These are phyloP conservation scores for Drosophila pseudoananassae DNA, from an alignment of 1,140 invertebrate species.

Conservation along the genomic window DNA sequence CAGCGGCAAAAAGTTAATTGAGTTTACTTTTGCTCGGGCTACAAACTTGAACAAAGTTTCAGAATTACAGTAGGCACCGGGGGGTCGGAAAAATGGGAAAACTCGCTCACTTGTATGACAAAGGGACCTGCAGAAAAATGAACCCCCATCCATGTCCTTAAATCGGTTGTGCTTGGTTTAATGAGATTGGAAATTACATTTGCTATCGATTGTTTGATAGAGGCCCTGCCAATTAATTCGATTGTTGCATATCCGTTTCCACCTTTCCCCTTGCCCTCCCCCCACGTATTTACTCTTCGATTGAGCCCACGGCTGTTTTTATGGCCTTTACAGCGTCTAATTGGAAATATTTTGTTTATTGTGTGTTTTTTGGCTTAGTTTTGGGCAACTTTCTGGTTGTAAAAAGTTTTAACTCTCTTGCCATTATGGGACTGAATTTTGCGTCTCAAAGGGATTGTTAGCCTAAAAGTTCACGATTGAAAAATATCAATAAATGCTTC, in stretches of 20 bases:
- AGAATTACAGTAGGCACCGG: conserved; percentile 31
- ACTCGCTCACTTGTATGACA: conserved; percentile 65
- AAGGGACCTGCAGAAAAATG: conserved; percentile 34
- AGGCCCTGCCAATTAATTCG: conserved; percentile 41
- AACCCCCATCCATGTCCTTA: conserved; percentile 1
- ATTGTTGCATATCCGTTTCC: conserved; percentile 20
- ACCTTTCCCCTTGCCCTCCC: background rate
- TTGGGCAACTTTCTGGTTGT: conserved; percentile 13
- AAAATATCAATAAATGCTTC: background rate
- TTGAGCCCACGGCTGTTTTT: conserved; percentile 20
- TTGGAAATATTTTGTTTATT: conserved; percentile 33
- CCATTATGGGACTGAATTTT: background rate
- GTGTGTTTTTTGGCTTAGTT: conserved; percentile 20
- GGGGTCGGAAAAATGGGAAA: conserved; percentile 13
- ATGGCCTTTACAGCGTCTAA: conserved; percentile 18
- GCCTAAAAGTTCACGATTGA: background rate
- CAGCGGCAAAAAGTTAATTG: conserved; percentile 77
- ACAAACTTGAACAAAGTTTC: conserved; percentile 80
- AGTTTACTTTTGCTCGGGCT: conserved; percentile 72
- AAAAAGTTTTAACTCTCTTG: conserved; percentile 13
- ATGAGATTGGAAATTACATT: conserved; percentile 71
- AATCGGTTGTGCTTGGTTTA: conserved; percentile 55
- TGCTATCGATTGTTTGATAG: conserved; percentile 54
- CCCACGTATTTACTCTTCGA: conserved; percentile 15
- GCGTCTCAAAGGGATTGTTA: background rate